A percentile compares a stretch with the other conserved stretches of the same genome.
Evolutionary conservation across 2,113 vertebrate genomes (phyloP).

Genomic region (Arvicanthis niloticus): DNA sequence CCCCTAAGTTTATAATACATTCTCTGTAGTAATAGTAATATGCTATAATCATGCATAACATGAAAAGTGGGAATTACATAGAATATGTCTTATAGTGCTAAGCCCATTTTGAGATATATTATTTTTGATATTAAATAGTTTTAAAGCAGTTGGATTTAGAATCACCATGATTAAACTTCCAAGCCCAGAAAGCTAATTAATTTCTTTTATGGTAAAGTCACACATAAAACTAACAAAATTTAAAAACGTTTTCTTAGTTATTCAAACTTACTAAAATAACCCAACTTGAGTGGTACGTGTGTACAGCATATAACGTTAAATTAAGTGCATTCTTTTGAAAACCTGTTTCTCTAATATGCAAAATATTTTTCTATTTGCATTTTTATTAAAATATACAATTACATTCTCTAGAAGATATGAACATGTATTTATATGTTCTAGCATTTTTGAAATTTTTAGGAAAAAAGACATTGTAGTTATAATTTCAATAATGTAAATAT

Average conservation of each 20-base stretch:
- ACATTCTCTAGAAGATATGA: not conserved
- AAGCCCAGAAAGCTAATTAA: not conserved
- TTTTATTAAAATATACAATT: not conserved
- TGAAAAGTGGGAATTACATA: not conserved
- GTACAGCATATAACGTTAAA: not conserved
- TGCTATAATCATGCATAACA: not conserved
- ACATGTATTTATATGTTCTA: not conserved
- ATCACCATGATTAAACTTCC: not conserved
- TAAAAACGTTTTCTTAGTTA: not conserved
- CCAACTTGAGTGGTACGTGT: not conserved
- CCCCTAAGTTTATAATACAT: not conserved
- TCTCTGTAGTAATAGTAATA: not conserved
- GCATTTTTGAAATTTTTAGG: not conserved
- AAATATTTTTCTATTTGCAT: not conserved
- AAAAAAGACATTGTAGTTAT: not conserved
- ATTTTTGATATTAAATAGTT: not conserved
- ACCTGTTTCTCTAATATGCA: not conserved
- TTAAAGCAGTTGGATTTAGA: constrained; percentile 34
- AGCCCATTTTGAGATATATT: not conserved
- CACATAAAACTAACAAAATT: not conserved
- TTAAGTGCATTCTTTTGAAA: not conserved
- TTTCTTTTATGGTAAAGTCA: not conserved
- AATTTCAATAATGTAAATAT: not conserved
- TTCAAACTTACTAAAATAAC: not conserved
- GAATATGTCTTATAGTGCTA: not conserved